Conservation (phyloP, 2,888 invertebrate genomes). For the Erebia ligea region DNA sequence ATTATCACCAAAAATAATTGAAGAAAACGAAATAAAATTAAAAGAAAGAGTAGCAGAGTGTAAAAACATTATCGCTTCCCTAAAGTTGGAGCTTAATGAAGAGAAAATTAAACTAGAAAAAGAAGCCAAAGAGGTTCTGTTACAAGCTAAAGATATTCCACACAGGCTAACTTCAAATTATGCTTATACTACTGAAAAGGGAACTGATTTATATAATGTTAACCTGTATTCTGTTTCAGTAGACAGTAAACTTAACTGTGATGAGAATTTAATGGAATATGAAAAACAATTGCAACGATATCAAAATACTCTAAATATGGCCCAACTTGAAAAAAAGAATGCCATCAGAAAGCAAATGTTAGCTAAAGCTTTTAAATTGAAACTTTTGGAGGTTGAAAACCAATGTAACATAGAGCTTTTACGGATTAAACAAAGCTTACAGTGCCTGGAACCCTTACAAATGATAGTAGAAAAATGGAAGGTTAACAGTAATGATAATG, state of each 20-base stretch:
- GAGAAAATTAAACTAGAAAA: constrained; percentile 67
- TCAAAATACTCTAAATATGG: constrained; percentile 72
- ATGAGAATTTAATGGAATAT: constrained; percentile 71
- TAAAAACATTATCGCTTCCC: constrained; percentile 65
- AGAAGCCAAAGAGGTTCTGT: constrained; percentile 48
- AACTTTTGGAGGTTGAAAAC: constrained; percentile 75
- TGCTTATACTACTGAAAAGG: constrained; percentile 41
- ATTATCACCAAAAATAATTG: constrained; percentile 40
- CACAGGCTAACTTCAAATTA: constrained; percentile 38
- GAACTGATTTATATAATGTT: constrained; percentile 39
- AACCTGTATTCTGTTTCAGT: constrained; percentile 58
- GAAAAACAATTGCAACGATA: constrained; percentile 75
- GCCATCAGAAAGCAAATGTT: constrained; percentile 76
- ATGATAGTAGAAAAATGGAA: constrained; percentile 74
- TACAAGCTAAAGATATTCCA: constrained; percentile 30
- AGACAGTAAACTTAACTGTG: constrained; percentile 64
- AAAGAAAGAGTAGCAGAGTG: constrained; percentile 71
- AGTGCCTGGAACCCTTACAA: constrained; percentile 72
- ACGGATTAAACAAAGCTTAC: constrained; percentile 74
- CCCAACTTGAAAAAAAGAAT: constrained; percentile 75
- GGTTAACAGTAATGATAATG: constrained; percentile 49
- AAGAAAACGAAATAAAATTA: constrained; percentile 64
- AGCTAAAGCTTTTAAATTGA: constrained; percentile 72
- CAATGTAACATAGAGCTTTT: constrained; percentile 76
- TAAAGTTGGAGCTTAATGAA: constrained; percentile 67